Conservation (phyloP, 2,888 invertebrate species). For the Andrena dorsata region DNA sequence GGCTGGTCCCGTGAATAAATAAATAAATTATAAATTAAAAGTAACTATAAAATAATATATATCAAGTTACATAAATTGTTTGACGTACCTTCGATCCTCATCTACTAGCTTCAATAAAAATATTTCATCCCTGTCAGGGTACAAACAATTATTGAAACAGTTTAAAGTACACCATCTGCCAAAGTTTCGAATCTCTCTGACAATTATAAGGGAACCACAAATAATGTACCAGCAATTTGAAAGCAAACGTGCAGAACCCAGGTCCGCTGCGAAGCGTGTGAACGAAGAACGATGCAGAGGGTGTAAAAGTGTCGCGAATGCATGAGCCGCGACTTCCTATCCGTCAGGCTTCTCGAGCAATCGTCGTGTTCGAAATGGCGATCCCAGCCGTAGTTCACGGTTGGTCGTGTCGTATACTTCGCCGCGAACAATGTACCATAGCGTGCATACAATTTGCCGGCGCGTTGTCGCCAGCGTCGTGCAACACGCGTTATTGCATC, state of each 20-base stretch:
- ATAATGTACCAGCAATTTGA: background rate
- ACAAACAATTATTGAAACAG: no score
- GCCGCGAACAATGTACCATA: slow-evolving; percentile 77
- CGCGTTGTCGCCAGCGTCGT: slow-evolving; percentile 74
- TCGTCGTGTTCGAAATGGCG: slow-evolving; percentile 41
- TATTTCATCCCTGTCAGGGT: no score
- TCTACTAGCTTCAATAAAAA: no score
- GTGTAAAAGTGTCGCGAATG: slow-evolving; percentile 53
- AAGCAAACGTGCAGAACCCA: background rate
- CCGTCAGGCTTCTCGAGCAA: slow-evolving; percentile 54
- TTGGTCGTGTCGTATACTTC: slow-evolving; percentile 67
- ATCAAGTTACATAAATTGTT: no score
- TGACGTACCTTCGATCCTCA: no score
- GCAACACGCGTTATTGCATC: slow-evolving; percentile 75
- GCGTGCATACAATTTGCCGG: slow-evolving; percentile 81
- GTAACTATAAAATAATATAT: no score
- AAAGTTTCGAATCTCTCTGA: no score
- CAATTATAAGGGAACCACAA: no score
- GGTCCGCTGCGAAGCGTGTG: no score
- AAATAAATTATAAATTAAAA: no score
- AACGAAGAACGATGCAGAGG: slow-evolving; percentile 2
- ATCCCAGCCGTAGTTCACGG: slow-evolving; percentile 52
- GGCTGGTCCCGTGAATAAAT: no score
- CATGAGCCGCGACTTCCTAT: slow-evolving; percentile 73
- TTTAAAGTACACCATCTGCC: no score